These are phyloP conservation scores for Siderastrea siderea DNA, from an alignment of 92 coral and sea anemone genomes.

Conservation along the genomic window DNA sequence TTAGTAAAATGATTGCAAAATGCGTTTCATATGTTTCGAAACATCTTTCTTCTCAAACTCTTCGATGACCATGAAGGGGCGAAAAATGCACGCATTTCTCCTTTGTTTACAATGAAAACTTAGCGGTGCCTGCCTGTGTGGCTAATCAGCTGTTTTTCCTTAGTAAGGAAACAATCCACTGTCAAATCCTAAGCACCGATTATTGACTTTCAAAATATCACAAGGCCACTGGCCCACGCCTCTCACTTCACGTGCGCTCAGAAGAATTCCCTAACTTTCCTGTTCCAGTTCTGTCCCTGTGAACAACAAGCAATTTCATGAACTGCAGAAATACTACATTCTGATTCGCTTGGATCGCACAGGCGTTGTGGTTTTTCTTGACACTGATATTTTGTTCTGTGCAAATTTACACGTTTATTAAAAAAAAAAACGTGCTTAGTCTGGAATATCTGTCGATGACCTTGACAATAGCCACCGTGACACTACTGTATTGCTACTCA, in stretches of 20 bases:
- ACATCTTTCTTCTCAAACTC: background rate
- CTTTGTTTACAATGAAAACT: conserved; percentile 12
- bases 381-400: background rate
- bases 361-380: background rate
- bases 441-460: background rate
- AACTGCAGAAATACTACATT: no score
- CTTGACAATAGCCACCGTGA: background rate
- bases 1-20: background rate
- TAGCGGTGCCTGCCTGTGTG: conserved; percentile 25
- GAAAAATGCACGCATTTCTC: background rate
- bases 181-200: conserved; percentile 2
- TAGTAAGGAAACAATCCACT: conserved; percentile 1
- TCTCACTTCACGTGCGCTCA: background rate
- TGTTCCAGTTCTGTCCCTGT: background rate
- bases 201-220: conserved; percentile 31
- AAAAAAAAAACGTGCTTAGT: background rate
- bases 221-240: conserved; percentile 2
- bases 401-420: background rate
- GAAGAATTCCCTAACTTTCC: background rate
- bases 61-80: background rate
- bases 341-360: background rate
- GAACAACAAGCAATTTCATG: no score
- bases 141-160: conserved; percentile 12
- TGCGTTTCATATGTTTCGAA: background rate
- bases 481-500: background rate